Conservation (phyloP, 2,888 invertebrate genomes). For the Phyllotreta cruciferae region DNA sequence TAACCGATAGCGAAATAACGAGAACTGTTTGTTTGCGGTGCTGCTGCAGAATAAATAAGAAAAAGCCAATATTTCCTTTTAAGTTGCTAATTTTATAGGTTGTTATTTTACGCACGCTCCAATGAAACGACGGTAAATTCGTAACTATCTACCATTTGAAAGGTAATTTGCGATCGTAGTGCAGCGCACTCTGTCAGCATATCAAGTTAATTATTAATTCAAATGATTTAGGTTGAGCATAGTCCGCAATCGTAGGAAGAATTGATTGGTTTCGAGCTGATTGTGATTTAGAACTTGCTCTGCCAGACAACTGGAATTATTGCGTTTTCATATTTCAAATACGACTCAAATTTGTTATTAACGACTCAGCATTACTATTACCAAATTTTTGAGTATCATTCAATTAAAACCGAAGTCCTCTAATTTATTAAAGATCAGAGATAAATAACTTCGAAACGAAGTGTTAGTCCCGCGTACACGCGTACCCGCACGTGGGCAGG, state of each 20-base stretch:
- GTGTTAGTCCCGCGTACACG: slow-evolving; percentile 51
- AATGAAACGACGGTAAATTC: slow-evolving; percentile 25
- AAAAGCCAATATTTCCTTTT: too few species aligned
- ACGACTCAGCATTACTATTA: neutral
- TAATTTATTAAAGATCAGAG: slow-evolving; percentile 36
- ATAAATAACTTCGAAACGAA: slow-evolving; percentile 51
- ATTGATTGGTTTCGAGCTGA: slow-evolving; percentile 42
- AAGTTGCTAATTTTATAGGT: neutral
- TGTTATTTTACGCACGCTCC: slow-evolving; percentile 5
- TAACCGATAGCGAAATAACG: slow-evolving; percentile 41
- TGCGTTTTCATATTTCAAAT: slow-evolving; percentile 29
- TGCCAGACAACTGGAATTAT: slow-evolving; percentile 38
- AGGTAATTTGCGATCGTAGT: slow-evolving; percentile 36
- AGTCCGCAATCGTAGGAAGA: slow-evolving; percentile 33
- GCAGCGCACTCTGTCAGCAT: slow-evolving; percentile 40
- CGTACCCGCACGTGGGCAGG: slow-evolving; percentile 43
- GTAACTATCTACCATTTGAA: slow-evolving; percentile 27
- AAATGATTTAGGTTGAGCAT: slow-evolving; percentile 39
- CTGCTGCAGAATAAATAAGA: too few species aligned
- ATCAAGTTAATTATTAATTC: slow-evolving; percentile 40
- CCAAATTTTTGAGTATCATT: slow-evolving; percentile 3
- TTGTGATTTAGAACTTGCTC: slow-evolving; percentile 42
- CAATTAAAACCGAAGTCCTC: slow-evolving; percentile 30
- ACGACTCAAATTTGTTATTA: neutral
- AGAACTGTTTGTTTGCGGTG: slow-evolving; percentile 17